Evolutionary conservation across 2,113 vertebrate species (phyloP).

Genomic region (Pituophis catenifer): DNA sequence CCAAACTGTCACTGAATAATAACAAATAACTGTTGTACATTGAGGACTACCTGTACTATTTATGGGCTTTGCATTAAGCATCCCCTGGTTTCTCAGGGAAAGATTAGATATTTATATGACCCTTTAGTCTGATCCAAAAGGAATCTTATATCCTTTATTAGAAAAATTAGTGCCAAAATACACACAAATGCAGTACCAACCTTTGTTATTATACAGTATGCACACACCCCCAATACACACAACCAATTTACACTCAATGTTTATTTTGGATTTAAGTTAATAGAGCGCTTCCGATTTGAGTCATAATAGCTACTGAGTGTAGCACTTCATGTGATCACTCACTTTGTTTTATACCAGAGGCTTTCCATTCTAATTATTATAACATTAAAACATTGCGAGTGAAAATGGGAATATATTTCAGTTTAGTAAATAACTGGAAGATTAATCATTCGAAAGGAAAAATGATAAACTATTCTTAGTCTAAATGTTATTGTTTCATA

Average conservation of each 20-base stretch:
- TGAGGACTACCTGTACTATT: background rate
- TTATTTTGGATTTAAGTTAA: slow-evolving; percentile 58
- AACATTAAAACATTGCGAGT: background rate
- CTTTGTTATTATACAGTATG: slow-evolving; percentile 74
- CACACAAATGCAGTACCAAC: background rate
- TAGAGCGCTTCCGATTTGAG: slow-evolving; percentile 37
- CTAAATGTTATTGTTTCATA: background rate
- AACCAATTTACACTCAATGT: slow-evolving; percentile 58
- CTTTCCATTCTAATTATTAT: background rate
- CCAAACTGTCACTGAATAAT: background rate
- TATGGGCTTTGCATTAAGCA: background rate
- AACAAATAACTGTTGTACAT: background rate
- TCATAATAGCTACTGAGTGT: slow-evolving; percentile 43
- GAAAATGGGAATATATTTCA: slow-evolving; percentile 40
- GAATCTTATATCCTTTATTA: background rate
- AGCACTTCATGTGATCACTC: slow-evolving; percentile 34
- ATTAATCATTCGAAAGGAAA: slow-evolving; percentile 21
- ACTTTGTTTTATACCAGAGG: slow-evolving; percentile 11
- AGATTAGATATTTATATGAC: background rate
- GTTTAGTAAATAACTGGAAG: slow-evolving; percentile 20
- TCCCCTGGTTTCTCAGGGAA: background rate
- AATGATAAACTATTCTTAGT: background rate
- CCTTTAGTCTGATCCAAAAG: background rate
- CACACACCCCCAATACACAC: slow-evolving; percentile 23
- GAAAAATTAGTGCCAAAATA: background rate